These are phyloP conservation scores for Eurypyga helias DNA, from an alignment of 2,113 vertebrate species.

Conservation along the genomic window DNA sequence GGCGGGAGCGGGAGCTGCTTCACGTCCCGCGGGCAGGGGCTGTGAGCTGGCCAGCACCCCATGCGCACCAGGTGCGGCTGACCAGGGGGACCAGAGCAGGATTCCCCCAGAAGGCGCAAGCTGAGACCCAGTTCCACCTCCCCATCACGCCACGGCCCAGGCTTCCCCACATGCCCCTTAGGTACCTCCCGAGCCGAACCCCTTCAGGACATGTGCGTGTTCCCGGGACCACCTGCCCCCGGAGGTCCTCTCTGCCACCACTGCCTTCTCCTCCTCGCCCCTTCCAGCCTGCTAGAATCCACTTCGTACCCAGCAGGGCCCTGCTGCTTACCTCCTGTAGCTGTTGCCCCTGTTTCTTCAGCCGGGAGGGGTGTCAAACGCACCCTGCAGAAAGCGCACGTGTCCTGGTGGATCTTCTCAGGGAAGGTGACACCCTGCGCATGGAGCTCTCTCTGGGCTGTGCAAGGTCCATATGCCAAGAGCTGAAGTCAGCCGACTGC, in stretches of 20 bases:
- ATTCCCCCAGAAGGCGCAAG: background rate
- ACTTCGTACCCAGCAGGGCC: background rate
- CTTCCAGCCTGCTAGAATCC: background rate
- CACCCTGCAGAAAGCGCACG: fast-evolving
- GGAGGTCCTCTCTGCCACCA: background rate
- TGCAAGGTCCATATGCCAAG: background rate
- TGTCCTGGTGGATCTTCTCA: background rate
- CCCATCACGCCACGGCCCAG: fast-evolving
- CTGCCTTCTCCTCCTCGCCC: background rate
- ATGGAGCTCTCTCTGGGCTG: background rate
- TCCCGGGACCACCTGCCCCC: background rate
- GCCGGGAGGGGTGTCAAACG: background rate
- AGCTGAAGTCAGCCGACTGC: background rate
- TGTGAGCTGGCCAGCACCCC: background rate
- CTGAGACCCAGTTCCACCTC: background rate
- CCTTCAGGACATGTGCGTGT: no score
- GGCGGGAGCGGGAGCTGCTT: background rate
- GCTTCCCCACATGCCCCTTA: fast-evolving
- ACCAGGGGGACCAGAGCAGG: background rate
- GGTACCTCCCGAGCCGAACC: background rate
- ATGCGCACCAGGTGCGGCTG: fast-evolving
- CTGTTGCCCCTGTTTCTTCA: background rate
- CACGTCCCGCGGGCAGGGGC: fast-evolving
- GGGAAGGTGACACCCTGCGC: background rate
- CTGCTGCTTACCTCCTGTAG: background rate